Conservation (phyloP, 2,888 invertebrate species). For the Sphaerophoria taeniata region DNA sequence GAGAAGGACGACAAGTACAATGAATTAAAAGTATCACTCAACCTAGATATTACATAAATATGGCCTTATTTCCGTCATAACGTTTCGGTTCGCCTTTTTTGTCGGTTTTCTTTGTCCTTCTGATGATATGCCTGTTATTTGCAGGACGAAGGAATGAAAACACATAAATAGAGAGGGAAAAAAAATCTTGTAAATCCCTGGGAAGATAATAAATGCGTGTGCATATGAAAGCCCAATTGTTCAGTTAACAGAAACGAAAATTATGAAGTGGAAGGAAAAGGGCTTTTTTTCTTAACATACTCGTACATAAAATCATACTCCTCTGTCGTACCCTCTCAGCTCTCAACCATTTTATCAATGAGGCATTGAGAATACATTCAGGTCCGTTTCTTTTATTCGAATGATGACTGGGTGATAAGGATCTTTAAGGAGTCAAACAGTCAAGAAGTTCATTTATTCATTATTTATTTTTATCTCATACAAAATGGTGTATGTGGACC, state of each 20-base stretch:
- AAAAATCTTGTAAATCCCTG: constrained; percentile 63
- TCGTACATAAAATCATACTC: constrained; percentile 19
- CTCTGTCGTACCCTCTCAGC: no score
- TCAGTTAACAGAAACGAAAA: constrained; percentile 55
- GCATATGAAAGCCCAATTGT: constrained; percentile 73
- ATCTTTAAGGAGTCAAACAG: no score
- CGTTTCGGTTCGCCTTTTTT: constrained; percentile 2
- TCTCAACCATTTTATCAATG: no score
- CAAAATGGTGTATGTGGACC: no score
- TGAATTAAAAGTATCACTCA: constrained; percentile 64
- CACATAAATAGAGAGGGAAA: constrained; percentile 5
- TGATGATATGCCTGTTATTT: constrained; percentile 7
- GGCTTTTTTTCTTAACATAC: constrained; percentile 6
- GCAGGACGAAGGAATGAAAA: constrained; percentile 18
- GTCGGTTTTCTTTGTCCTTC: background rate
- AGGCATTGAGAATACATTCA: no score
- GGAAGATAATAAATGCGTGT: constrained; percentile 71
- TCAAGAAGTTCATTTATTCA: no score
- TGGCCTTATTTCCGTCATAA: constrained; percentile 61
- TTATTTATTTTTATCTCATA: no score
- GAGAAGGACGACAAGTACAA: constrained; percentile 59
- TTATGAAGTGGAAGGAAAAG: constrained; percentile 52
- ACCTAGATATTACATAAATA: constrained; percentile 40
- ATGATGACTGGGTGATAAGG: no score
- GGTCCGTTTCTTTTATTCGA: no score